Conservation (phyloP, 2,797 vertebrate species). For the Enteromius fasciolatus region DNA sequence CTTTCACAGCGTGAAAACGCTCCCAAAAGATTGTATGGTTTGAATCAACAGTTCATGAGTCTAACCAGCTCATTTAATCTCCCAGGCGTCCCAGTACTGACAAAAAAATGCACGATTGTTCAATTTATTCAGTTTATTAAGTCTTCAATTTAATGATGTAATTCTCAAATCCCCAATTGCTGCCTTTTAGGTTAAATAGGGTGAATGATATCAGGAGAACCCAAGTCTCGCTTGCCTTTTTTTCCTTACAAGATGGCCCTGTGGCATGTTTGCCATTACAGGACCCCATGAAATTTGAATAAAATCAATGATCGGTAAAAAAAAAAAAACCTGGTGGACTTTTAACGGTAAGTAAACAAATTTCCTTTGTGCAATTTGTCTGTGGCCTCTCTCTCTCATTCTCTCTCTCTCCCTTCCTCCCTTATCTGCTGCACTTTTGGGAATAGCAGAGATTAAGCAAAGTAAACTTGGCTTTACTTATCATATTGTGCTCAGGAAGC, state of each 20-base stretch:
- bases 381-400: conserved; percentile 38
- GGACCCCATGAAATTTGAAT: conserved; percentile 3
- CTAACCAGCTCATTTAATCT: conserved; percentile 4
- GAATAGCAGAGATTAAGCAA: conserved; percentile 84
- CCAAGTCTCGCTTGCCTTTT: neutral
- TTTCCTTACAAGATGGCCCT: neutral
- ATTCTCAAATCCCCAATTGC: neutral
- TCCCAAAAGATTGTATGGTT: conserved; percentile 5
- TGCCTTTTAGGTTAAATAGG: conserved; percentile 22
- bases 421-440: conserved; percentile 80
- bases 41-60: conserved; percentile 23
- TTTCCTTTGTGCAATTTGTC: conserved; percentile 37
- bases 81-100: neutral
- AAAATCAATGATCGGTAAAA: conserved; percentile 32
- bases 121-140: neutral
- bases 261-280: conserved; percentile 22
- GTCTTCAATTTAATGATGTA: conserved; percentile 23
- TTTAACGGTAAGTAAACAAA: conserved; percentile 34
- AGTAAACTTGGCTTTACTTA: conserved; percentile 86
- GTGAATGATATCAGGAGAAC: neutral
- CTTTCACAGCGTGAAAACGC: conserved; percentile 9
- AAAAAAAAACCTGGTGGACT: neutral
- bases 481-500: conserved; percentile 80
- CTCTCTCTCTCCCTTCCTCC: conserved; percentile 51
- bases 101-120: neutral